A percentile compares a stretch with the other conserved stretches of the same genome.
Evolutionary conservation across 2,797 vertebrate genomes (phyloP).

Genomic region (Sylvilagus floridanus): DNA sequence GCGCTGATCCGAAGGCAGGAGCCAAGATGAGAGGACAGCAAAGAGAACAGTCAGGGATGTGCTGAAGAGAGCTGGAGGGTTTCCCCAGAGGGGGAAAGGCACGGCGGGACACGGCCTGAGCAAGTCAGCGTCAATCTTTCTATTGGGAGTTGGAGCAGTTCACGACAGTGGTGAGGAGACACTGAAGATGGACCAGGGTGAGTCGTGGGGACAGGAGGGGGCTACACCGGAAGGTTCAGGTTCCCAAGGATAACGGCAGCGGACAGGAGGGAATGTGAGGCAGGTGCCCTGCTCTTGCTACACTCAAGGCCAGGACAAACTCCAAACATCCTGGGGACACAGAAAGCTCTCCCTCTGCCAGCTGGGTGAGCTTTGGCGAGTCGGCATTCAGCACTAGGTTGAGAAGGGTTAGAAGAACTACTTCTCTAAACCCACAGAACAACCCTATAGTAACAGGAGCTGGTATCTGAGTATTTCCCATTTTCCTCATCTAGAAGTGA

Average conservation of each 20-base stretch:
- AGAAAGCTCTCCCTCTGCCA: not conserved
- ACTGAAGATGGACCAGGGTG: not conserved
- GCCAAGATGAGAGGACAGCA: not conserved
- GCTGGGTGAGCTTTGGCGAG: not conserved
- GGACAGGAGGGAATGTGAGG: accelerated
- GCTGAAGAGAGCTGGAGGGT: not conserved
- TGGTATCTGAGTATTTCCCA: not conserved
- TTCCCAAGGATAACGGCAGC: not conserved
- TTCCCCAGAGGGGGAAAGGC: not conserved
- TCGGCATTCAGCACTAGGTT: not conserved
- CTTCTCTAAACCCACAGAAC: not conserved
- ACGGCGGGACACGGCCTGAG: not conserved
- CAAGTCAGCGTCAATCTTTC: not conserved
- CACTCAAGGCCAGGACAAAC: not conserved
- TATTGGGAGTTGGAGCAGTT: not conserved
- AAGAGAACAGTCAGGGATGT: not conserved
- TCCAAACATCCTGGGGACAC: not conserved
- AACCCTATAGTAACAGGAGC: not conserved
- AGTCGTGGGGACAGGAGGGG: not conserved
- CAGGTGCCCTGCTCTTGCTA: not conserved
- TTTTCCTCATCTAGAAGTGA: not conserved
- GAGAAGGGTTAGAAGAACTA: not conserved
- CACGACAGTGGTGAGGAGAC: not conserved
- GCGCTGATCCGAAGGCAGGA: no score
- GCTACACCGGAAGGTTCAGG: not conserved